A percentile compares a stretch with the other conserved stretches of the same genome.
phyloP scores from a whole-genome alignment of 1,140 invertebrate genomes.

The Ips nitidus region DNA sequence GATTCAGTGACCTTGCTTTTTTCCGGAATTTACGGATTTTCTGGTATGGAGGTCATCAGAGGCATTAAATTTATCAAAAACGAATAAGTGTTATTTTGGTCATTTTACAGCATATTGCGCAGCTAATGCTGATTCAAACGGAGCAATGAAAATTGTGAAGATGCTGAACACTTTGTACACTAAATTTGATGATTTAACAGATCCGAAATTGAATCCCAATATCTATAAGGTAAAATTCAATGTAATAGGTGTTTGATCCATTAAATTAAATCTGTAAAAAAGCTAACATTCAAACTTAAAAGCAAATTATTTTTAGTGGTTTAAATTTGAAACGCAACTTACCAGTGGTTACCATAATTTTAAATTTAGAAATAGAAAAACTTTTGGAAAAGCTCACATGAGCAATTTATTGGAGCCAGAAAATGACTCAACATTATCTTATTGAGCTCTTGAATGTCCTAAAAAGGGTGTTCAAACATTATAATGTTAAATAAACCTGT shows the following conservation, averaged over 20 bases:
- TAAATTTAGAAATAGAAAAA: too few species aligned
- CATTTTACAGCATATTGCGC: conserved; percentile 66
- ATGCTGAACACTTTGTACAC: conserved; percentile 91
- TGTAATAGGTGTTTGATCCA: conserved; percentile 8
- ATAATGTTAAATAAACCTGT: too few species aligned
- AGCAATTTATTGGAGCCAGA: too few species aligned
- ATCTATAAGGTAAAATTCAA: conserved; percentile 82
- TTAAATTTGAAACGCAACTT: too few species aligned
- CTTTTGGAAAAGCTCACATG: too few species aligned
- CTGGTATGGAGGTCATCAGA: conserved; percentile 48
- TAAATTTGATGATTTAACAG: conserved; percentile 87
- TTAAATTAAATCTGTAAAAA: not conserved
- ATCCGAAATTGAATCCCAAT: conserved; percentile 87
- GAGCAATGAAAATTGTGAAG: conserved; percentile 90
- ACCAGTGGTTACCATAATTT: too few species aligned
- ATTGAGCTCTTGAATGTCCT: too few species aligned
- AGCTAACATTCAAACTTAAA: not conserved
- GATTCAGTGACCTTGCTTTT: conserved; percentile 90
- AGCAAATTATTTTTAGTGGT: not conserved
- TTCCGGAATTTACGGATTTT: conserved; percentile 92
- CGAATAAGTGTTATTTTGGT: not conserved
- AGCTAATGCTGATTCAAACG: conserved; percentile 78
- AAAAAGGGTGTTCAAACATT: too few species aligned
- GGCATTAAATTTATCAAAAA: not conserved
- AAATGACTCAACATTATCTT: too few species aligned